Percentiles rank a stretch among this genome's conserved stretches.
These are phyloP conservation scores for Himalopsyche tibetana DNA, from an alignment of 2,888 invertebrate species.

Conservation along the genomic window DNA sequence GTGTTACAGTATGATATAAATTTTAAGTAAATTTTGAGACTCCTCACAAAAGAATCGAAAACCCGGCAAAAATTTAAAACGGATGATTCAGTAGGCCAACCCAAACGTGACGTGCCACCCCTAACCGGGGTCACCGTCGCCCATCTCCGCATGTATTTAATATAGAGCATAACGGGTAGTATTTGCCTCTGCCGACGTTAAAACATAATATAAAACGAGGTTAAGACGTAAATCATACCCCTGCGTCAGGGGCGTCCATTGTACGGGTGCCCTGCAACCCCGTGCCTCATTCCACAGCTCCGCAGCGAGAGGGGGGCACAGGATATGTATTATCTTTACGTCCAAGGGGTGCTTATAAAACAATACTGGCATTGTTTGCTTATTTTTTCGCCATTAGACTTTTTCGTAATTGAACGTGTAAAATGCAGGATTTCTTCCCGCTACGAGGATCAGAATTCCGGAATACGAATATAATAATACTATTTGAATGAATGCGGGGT, in stretches of 20 bases:
- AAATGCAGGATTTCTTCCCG: conserved; percentile 65
- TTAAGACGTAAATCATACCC: conserved; percentile 80
- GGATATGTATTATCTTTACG: conserved; percentile 66
- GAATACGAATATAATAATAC: conserved; percentile 54
- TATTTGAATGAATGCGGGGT: conserved; percentile 55
- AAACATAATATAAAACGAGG: conserved; percentile 80
- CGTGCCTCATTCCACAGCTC: conserved; percentile 66
- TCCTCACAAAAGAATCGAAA: conserved; percentile 19
- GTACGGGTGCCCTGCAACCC: conserved; percentile 68
- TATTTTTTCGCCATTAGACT: conserved; percentile 65
- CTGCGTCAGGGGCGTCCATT: conserved; percentile 68
- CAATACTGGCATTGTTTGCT: conserved; percentile 66
- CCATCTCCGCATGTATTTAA: conserved; percentile 61
- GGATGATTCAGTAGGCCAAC: conserved; percentile 31
- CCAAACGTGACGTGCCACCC: conserved; percentile 27
- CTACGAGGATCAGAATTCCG: conserved; percentile 50
- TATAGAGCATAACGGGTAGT: conserved; percentile 63
- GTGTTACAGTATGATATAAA: not conserved
- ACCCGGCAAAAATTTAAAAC: conserved; percentile 30
- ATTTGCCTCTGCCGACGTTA: conserved; percentile 69
- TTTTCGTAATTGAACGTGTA: conserved; percentile 66
- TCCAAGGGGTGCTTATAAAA: conserved; percentile 65
- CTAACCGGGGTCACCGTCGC: conserved; percentile 27
- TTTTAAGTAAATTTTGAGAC: conserved; percentile 19
- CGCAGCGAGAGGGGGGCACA: conserved; percentile 54